These are phyloP conservation scores for Pseudolaguvia tuberculata DNA, from an alignment of 2,113 vertebrate genomes.

Conservation along the genomic window DNA sequence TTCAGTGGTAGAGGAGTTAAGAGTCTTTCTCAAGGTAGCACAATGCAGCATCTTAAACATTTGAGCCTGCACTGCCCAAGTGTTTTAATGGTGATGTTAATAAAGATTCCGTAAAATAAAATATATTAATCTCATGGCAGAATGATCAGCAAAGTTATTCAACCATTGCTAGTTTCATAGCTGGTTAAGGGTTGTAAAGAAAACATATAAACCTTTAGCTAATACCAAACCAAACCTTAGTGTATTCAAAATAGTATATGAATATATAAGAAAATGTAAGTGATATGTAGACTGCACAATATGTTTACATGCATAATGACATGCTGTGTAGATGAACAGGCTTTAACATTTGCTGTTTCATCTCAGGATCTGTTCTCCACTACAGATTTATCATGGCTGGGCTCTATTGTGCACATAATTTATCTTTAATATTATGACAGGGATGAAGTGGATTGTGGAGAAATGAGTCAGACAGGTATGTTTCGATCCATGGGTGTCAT, in stretches of 20 bases:
- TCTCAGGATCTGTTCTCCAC: conserved; percentile 21
- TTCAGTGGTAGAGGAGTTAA: too few species aligned
- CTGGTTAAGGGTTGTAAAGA: neutral
- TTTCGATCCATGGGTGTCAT: conserved; percentile 24
- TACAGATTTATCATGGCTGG: conserved; percentile 14
- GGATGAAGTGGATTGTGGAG: conserved; percentile 1
- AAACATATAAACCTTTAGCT: neutral
- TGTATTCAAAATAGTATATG: neutral
- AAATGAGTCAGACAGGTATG: conserved; percentile 11
- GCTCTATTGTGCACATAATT: conserved; percentile 48
- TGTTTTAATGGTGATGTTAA: too few species aligned
- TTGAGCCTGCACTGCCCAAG: too few species aligned
- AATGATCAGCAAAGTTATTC: neutral
- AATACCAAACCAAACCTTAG: neutral
- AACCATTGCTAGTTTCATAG: neutral
- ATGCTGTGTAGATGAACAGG: too few species aligned
- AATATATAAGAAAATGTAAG: neutral
- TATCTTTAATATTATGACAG: conserved; percentile 49
- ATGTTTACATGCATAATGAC: too few species aligned
- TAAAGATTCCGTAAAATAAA: too few species aligned
- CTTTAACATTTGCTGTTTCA: conserved; percentile 35
- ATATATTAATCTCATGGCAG: too few species aligned
- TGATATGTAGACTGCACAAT: too few species aligned
- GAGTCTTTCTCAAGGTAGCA: too few species aligned
- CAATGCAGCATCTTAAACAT: too few species aligned